Evolutionary conservation across 2,113 vertebrate genomes (phyloP).

Genomic region (Athene noctua): DNA sequence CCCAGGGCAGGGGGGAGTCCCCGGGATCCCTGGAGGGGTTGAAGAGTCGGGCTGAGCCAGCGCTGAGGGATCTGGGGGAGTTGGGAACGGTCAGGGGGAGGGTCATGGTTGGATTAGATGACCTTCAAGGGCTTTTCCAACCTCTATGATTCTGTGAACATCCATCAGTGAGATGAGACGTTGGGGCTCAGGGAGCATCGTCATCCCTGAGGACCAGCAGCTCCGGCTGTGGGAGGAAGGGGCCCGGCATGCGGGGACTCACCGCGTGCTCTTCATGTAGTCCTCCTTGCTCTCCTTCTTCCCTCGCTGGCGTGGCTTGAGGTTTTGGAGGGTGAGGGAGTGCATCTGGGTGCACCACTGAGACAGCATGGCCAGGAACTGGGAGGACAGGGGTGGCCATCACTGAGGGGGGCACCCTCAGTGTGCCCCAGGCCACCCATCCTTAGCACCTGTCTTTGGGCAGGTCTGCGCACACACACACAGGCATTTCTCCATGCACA

Average conservation of each 20-base stretch:
- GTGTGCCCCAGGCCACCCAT: not conserved
- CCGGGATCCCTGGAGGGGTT: too few species aligned
- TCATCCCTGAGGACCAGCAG: not conserved
- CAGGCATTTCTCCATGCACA: not conserved
- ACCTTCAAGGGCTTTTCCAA: too few species aligned
- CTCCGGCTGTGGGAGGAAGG: not conserved
- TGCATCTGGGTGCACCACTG: conserved; percentile 99
- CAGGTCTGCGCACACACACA: not conserved
- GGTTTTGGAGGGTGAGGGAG: conserved; percentile 96
- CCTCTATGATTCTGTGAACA: too few species aligned
- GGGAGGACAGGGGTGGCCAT: not conserved
- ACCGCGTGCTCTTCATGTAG: conserved; percentile 97
- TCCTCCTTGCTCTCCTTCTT: conserved; percentile 98
- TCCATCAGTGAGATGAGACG: fast-evolving
- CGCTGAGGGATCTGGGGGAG: too few species aligned
- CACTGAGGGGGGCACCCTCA: fast-evolving
- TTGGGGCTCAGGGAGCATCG: fast-evolving
- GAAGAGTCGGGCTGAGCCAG: too few species aligned
- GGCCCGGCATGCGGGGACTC: not conserved
- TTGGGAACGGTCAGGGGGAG: too few species aligned
- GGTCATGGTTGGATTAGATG: too few species aligned
- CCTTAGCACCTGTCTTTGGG: not conserved
- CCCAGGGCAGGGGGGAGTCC: too few species aligned
- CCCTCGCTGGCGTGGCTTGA: conserved; percentile 93
- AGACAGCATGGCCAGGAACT: conserved; percentile 93